Base-by-base conservation (phyloP, 2,888 invertebrate genomes). In the Rhorus exstirpatorius region DNA sequence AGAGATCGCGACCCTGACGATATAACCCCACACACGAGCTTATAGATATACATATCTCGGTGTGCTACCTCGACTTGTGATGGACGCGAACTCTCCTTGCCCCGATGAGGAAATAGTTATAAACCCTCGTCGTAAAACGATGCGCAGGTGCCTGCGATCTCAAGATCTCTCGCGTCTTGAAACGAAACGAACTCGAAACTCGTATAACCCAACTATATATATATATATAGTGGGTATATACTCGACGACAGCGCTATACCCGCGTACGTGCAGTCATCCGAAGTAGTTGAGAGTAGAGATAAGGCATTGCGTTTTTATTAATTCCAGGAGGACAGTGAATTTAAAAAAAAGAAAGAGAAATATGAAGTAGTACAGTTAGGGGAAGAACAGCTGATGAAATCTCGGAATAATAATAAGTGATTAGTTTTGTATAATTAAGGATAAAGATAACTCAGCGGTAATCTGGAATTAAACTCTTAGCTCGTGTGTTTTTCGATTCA, bases 101-200 rank as follows among this genome's bases (percentile, higher is more conserved):
- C 53, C 82, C 82, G 82, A 82, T 79, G 79, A 82, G 82, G 82
- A 82, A 82, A 82, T 82, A 79, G 79, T 82, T 82, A 82, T 67
- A 58, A 76, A 76, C 31, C 60, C 79, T 67, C 82, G 53, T 82
- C 82, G 79, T 82, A 82, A 82, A 82, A 82, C 82, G 82, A 82
- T 79, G 79, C 71, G 58, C 82, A 79, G 82, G 82, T 82, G 70
- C 75, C 70, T 75, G 70, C 63, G 63, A 70, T 79, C 79, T 79
- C 26, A 61, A 51, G 68, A 79, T 68, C 67, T 65, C n/a, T n/a
- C n/a, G n/a, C 46, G 10, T 53, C 49, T 53, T 6, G 41, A 38
- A 41, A 74, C 19, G 26, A 68, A 61, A 53, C 26, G n/a, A 49
- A 21, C 51, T 53, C 44, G 46, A 74, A 51, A 38, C 65, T 68